Evolutionary conservation across 2,113 vertebrate species (phyloP), one percentile per base, ranked within the genome.

Genomic region (Coptodon rendalli): DNA sequence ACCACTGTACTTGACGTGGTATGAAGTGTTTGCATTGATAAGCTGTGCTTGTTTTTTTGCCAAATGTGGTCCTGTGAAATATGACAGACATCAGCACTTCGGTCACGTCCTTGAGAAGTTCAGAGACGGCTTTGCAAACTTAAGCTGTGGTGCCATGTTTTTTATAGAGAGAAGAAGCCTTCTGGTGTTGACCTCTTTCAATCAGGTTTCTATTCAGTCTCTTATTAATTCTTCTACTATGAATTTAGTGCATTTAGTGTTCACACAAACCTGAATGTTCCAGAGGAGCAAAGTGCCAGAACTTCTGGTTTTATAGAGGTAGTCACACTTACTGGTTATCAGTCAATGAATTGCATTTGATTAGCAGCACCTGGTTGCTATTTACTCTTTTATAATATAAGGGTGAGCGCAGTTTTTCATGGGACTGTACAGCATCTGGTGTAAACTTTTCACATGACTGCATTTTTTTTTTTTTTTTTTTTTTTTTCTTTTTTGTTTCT

Each of bases 401-500:
- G 31, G 0, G 31, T 63, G 59, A 36, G 36, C 1, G 0, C 9
- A 36, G 59, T n/a, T 63, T 63, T 63, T 36, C 31, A 66, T 38
- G 34, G 61, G 61, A 66, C 34, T 66, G 31, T 31, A 66, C 31
- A 66, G 10, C 9, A 36, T n/a, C 0, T n/a, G 9, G 61, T 22
- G 34, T 7, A 38, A 66, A 66, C 61, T 38, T 66, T 66, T 66
- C 1, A 66, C 10, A 38, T n/a, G 17, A 66, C 31, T 66, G 61
- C 0, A 66, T 19, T 38, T 38, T 6, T 7, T 4, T 4, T 53
- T 16, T 0, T 13, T 1, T 2, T 13, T 22, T 8, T n/a, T 57
- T 31, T 22, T 22, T 22, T 22, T 22, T n/a, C n/a, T 22, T 22
- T 22, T 22, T 22, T 22, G 22, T 22, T 22, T n/a, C n/a, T n/a